phyloP scores from a whole-genome alignment of 2,113 vertebrate species.

The Oreochromis spilurus region DNA sequence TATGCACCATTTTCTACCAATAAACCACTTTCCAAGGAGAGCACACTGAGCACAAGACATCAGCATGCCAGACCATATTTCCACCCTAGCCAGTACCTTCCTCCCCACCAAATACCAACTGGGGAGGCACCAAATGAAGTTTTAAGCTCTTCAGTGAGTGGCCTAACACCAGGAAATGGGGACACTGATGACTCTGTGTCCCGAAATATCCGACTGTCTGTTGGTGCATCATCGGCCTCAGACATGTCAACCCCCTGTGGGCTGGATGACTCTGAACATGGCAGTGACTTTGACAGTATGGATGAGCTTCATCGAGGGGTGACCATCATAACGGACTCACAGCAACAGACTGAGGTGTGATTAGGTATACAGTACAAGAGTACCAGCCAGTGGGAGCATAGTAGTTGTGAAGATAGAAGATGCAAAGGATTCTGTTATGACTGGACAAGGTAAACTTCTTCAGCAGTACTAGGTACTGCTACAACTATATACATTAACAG shows the following conservation, averaged over 20 bases:
- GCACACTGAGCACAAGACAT: slow-evolving; percentile 73
- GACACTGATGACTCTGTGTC: slow-evolving; percentile 71
- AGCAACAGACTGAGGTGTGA: slow-evolving; percentile 96
- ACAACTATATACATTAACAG: background rate
- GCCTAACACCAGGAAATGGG: slow-evolving; percentile 63
- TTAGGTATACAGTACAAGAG: background rate
- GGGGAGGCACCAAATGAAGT: slow-evolving; percentile 71
- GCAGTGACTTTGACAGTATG: slow-evolving; percentile 84
- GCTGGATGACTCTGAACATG: slow-evolving; percentile 80
- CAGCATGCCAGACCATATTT: slow-evolving; percentile 75
- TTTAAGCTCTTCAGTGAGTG: slow-evolving; percentile 76
- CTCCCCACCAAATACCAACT: slow-evolving; percentile 85
- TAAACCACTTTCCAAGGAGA: slow-evolving; percentile 75
- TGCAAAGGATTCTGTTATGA: background rate
- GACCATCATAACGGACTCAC: slow-evolving; percentile 67
- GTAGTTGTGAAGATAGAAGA: background rate
- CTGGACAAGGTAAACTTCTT: background rate
- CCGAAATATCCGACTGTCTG: slow-evolving; percentile 77
- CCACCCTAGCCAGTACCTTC: slow-evolving; percentile 94
- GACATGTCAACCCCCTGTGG: slow-evolving; percentile 77
- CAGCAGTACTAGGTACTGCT: background rate
- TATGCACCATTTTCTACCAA: slow-evolving; percentile 75
- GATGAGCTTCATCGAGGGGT: slow-evolving; percentile 77
- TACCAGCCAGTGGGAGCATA: background rate
- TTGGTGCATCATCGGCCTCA: slow-evolving; percentile 80